Evolutionary conservation across 2,888 invertebrate species (phyloP).

Genomic region (Aphidoletes aphidimyza): DNA sequence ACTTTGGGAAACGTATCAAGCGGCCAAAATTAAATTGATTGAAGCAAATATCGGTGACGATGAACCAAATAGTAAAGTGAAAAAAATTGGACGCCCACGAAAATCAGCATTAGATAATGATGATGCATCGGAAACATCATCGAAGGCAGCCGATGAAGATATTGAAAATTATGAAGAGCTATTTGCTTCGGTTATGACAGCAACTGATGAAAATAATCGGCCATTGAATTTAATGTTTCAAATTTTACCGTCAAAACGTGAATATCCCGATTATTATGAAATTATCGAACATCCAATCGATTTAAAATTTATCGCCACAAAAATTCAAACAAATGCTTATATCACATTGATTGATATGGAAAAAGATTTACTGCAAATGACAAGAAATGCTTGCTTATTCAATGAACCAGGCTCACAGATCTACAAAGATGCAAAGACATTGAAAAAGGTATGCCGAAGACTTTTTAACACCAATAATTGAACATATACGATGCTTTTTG

Average conservation of each 20-base stretch:
- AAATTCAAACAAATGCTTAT: conserved; percentile 88
- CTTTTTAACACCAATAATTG: not conserved
- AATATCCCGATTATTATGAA: conserved; percentile 95
- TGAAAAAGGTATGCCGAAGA: conserved; percentile 76
- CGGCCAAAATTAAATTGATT: conserved; percentile 63
- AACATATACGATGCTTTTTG: conserved; percentile 56
- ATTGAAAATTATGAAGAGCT: conserved; percentile 85
- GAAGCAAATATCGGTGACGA: conserved; percentile 61
- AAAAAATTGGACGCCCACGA: conserved; percentile 62
- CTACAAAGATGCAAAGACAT: conserved; percentile 91
- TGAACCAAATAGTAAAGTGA: conserved; percentile 62
- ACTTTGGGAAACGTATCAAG: conserved; percentile 84
- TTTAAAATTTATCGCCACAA: conserved; percentile 89
- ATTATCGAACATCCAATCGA: conserved; percentile 95
- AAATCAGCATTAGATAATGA: conserved; percentile 67
- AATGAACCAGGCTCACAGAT: conserved; percentile 97
- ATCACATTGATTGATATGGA: conserved; percentile 83
- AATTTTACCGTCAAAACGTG: conserved; percentile 88
- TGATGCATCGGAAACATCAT: conserved; percentile 78
- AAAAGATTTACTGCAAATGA: conserved; percentile 88
- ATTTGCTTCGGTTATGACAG: conserved; percentile 87
- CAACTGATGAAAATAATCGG: conserved; percentile 82
- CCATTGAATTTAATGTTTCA: conserved; percentile 88
- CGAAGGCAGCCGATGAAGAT: conserved; percentile 79
- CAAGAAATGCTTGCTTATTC: conserved; percentile 93